A percentile compares a stretch with the other conserved stretches of the same genome.
phyloP scores from a whole-genome alignment of 2,113 vertebrate species.

The Ochotona princeps region DNA sequence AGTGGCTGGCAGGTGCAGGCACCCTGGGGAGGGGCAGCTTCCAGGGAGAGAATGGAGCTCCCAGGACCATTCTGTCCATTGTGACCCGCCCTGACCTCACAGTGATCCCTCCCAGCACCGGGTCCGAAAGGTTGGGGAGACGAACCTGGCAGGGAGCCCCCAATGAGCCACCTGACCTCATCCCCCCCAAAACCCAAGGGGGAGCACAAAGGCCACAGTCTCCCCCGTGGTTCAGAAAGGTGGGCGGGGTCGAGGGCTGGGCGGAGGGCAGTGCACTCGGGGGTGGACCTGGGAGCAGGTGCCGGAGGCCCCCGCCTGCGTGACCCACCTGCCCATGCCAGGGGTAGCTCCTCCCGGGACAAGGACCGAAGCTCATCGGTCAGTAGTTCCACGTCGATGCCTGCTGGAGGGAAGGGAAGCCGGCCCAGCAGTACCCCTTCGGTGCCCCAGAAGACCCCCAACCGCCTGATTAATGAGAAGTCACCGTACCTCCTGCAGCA shows the following conservation, averaged over 20 bases:
- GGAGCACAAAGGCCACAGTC: slow-evolving; percentile 75
- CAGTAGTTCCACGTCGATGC: slow-evolving; percentile 85
- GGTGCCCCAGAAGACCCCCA: slow-evolving; percentile 81
- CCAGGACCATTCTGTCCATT: slow-evolving; percentile 64
- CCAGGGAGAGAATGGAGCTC: slow-evolving; percentile 32
- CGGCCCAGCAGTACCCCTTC: slow-evolving; percentile 21
- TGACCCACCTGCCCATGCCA: neutral
- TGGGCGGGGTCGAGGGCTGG: neutral
- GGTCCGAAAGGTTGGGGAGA: slow-evolving; percentile 68
- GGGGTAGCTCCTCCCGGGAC: slow-evolving; percentile 72
- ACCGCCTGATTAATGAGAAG: slow-evolving; percentile 91
- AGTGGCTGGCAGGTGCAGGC: neutral
- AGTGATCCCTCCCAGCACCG: slow-evolving; percentile 27
- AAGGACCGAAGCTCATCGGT: slow-evolving; percentile 80
- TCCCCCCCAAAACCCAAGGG: slow-evolving; percentile 76
- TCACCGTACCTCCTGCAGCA: slow-evolving; percentile 96
- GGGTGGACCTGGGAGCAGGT: neutral
- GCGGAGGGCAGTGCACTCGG: too few relatives aligned
- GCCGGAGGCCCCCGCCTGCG: neutral
- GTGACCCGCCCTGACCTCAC: slow-evolving; percentile 68
- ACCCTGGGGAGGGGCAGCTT: slow-evolving; percentile 15
- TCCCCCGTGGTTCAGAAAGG: slow-evolving; percentile 79
- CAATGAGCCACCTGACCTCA: slow-evolving; percentile 78
- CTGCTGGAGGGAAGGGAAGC: slow-evolving; percentile 83
- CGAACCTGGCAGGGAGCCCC: slow-evolving; percentile 67